Percentiles rank a stretch among this genome's conserved stretches.
phyloP scores from a whole-genome alignment of 2,888 invertebrate genomes.

The Protophormia terraenovae region DNA sequence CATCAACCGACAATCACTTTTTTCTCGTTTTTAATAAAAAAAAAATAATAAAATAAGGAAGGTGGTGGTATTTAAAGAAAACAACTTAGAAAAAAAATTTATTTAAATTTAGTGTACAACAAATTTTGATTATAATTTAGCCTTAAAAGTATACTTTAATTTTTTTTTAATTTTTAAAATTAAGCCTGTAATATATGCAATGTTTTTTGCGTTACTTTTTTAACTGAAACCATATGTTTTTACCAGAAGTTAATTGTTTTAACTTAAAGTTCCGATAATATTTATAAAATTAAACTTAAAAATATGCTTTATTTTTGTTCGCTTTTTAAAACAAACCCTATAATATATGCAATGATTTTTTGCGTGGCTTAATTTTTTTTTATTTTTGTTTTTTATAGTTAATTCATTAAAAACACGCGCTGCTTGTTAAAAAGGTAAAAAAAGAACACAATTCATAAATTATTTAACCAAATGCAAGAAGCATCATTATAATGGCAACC shows the following conservation, averaged over 20 bases:
- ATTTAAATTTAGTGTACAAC: too few species aligned
- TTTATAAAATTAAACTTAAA: neutral
- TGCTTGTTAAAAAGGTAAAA: constrained; percentile 38
- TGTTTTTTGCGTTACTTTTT: too few species aligned
- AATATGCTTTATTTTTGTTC: constrained; percentile 32
- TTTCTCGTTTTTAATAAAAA: too few species aligned
- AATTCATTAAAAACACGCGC: constrained; percentile 67
- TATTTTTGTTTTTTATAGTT: constrained; percentile 21
- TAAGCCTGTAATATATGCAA: too few species aligned
- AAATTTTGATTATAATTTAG: too few species aligned
- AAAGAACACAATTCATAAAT: constrained; percentile 55
- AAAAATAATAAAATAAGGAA: too few species aligned
- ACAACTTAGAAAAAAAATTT: too few species aligned
- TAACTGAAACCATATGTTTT: neutral
- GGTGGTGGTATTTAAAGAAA: too few species aligned
- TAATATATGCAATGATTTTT: constrained; percentile 59
- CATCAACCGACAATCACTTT: too few species aligned
- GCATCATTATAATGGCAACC: constrained; percentile 55
- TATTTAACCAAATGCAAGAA: constrained; percentile 51
- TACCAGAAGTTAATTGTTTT: neutral
- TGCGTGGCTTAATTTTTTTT: neutral
- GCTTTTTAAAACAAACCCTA: neutral
- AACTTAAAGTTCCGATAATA: neutral
- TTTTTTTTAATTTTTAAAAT: too few species aligned
- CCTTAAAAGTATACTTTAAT: too few species aligned